These are phyloP conservation scores for Musca vetustissima DNA, from an alignment of 1,140 invertebrate species.

Conservation along the genomic window DNA sequence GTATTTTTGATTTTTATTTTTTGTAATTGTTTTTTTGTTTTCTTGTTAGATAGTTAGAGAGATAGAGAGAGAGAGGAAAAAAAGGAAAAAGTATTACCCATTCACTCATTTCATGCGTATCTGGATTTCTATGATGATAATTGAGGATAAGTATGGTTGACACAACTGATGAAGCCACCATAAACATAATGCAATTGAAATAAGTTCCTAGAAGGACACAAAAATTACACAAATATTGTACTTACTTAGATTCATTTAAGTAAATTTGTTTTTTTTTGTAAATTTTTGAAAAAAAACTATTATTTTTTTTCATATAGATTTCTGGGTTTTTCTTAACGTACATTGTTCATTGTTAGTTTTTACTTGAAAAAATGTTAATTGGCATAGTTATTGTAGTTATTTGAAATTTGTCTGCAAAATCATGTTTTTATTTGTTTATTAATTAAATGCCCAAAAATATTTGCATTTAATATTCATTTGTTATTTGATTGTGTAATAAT, in stretches of 20 bases:
- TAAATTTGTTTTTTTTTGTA: slow-evolving; percentile 2
- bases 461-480: too few species aligned
- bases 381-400: too few species aligned
- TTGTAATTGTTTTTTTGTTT: background rate
- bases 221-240: slow-evolving; percentile 54
- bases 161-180: slow-evolving; percentile 95
- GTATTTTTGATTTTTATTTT: background rate
- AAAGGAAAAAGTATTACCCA: slow-evolving; percentile 74
- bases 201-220: slow-evolving; percentile 76
- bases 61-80: background rate
- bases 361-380: too few species aligned
- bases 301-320: background rate
- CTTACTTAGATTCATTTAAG: slow-evolving; percentile 16
- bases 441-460: too few species aligned
- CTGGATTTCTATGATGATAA: slow-evolving; percentile 97
- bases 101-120: slow-evolving; percentile 97
- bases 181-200: slow-evolving; percentile 99
- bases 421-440: too few species aligned
- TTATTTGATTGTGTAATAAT: too few species aligned
- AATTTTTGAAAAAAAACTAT: too few species aligned
- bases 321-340: background rate
- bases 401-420: too few species aligned
- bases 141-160: slow-evolving; percentile 98
- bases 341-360: background rate
- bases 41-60: background rate